Percentiles rank a stretch among this genome's conserved stretches.
phyloP scores from a whole-genome alignment of 2,113 vertebrate species.

The Ailuropoda melanoleuca region DNA sequence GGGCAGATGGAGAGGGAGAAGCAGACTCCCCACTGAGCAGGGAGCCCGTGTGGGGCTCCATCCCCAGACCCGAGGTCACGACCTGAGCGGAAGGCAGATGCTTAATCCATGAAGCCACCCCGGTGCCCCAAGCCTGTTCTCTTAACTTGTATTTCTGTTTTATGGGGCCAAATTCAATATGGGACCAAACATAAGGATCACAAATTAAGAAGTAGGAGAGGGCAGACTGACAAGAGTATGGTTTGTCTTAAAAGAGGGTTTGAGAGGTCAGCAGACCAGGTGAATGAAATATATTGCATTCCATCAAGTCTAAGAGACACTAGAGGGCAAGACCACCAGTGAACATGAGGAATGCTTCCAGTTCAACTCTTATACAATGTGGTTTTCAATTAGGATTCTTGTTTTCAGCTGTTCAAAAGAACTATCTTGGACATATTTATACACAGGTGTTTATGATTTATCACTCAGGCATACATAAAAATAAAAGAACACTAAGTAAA shows the following conservation, averaged over 20 bases:
- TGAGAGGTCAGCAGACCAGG: neutral
- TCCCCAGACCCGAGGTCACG: neutral
- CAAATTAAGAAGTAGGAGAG: neutral
- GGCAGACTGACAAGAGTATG: neutral
- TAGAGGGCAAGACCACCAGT: neutral
- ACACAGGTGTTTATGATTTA: neutral
- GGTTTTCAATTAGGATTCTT: neutral
- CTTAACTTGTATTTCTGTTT: neutral
- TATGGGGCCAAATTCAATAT: neutral
- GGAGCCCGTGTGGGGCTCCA: no score
- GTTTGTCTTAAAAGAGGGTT: neutral
- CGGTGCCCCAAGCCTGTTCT: neutral
- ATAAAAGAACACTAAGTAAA: neutral
- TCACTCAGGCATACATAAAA: neutral
- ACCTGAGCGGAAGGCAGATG: neutral
- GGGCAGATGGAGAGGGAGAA: neutral
- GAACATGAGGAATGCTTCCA: neutral
- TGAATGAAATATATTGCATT: neutral
- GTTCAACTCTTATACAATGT: rapidly evolving
- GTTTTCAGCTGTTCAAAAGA: neutral
- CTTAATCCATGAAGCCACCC: neutral
- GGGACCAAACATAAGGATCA: neutral
- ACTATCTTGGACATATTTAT: neutral
- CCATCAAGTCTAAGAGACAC: neutral
- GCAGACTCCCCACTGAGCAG: neutral